These are phyloP conservation scores for Mirza zaza DNA, from an alignment of 2,113 vertebrate species.

Conservation along the genomic window DNA sequence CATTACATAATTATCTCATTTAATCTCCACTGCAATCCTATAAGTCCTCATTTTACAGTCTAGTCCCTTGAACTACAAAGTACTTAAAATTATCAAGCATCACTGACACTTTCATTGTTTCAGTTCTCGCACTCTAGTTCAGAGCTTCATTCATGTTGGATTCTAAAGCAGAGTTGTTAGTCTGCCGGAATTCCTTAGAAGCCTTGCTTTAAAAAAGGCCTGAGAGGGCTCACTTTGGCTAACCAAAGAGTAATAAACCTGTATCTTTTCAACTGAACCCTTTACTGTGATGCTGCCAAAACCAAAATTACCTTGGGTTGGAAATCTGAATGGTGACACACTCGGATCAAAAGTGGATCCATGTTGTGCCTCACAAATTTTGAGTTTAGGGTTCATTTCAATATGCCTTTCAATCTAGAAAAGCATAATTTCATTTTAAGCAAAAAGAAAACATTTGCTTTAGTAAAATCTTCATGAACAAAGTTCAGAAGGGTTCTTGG, in stretches of 20 bases:
- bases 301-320: neutral
- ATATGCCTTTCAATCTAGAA: constrained; percentile 52
- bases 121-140: neutral
- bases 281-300: neutral
- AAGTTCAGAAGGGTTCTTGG: constrained; percentile 38
- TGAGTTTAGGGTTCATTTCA: constrained; percentile 50
- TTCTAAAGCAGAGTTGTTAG: neutral
- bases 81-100: neutral
- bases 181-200: neutral
- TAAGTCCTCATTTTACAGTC: neutral
- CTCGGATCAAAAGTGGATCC: constrained; percentile 8
- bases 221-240: neutral
- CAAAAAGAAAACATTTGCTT: constrained; percentile 57
- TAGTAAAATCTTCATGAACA: constrained; percentile 56
- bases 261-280: neutral
- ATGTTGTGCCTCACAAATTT: neutral
- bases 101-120: neutral
- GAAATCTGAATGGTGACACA: neutral
- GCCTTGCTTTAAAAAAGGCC: neutral
- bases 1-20: neutral
- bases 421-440: constrained; percentile 64
- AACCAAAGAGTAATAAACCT: neutral
- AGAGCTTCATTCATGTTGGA: neutral
- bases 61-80: neutral
- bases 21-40: too few species aligned